These are phyloP conservation scores for Lamproptera curius DNA, from an alignment of 2,888 invertebrate genomes.

Conservation along the genomic window DNA sequence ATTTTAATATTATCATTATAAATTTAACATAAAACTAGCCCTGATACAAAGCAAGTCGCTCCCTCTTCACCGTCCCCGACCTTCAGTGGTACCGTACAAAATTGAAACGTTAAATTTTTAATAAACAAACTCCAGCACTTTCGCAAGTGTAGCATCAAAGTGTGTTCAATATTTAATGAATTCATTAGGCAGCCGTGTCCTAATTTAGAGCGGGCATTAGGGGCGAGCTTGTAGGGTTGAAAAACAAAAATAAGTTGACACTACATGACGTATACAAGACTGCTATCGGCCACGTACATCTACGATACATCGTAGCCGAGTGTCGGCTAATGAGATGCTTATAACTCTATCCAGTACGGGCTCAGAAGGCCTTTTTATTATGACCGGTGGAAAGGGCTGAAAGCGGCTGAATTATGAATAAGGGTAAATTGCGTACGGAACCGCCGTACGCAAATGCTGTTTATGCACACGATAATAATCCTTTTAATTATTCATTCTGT, in stretches of 20 bases:
- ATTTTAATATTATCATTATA: too few species aligned
- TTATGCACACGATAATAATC: too few species aligned
- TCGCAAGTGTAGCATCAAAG: background rate
- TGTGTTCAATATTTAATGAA: constrained; percentile 9
- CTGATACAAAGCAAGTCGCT: background rate
- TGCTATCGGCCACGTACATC: constrained; percentile 5
- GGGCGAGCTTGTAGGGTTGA: background rate
- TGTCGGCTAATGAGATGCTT: constrained; percentile 7
- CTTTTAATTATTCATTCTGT: too few species aligned
- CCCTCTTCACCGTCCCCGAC: background rate
- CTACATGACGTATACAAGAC: background rate
- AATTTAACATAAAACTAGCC: too few species aligned
- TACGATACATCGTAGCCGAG: background rate
- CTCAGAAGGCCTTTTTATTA: background rate
- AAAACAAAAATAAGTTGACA: constrained; percentile 16
- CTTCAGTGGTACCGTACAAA: background rate
- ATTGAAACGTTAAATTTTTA: background rate
- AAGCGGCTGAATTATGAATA: constrained; percentile 1
- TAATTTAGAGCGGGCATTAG: background rate
- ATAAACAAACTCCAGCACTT: background rate
- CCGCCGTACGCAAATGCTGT: too few species aligned
- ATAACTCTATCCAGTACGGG: constrained; percentile 1
- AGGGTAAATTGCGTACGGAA: too few species aligned
- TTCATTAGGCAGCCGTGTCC: constrained; percentile 7
- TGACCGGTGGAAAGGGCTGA: background rate